Percentiles rank a stretch among this genome's conserved stretches.
These are phyloP conservation scores for Sebastes fasciatus DNA, from an alignment of 2,113 vertebrate genomes.

Conservation along the genomic window DNA sequence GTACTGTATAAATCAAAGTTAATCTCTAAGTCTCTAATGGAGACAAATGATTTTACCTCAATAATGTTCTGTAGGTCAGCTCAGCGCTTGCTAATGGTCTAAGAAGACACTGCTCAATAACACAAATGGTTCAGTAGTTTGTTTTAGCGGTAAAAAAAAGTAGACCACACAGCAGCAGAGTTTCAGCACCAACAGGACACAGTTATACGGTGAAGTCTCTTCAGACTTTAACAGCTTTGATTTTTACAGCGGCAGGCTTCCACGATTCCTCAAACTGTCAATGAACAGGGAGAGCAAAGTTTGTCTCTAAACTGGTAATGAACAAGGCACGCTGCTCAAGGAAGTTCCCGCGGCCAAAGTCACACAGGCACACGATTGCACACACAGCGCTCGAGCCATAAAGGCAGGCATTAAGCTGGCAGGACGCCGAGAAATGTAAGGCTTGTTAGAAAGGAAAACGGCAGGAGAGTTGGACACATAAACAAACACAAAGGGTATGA, in stretches of 20 bases:
- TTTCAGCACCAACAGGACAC: constrained; percentile 4
- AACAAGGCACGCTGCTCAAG: constrained; percentile 1
- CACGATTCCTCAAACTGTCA: not conserved
- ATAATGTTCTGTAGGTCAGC: constrained; percentile 6
- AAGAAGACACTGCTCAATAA: constrained; percentile 6
- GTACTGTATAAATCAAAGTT: not conserved
- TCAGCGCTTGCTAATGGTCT: constrained; percentile 12
- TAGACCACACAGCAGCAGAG: not conserved
- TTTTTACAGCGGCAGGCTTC: not conserved
- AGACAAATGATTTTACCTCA: constrained; percentile 20
- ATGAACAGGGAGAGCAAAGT: constrained; percentile 23
- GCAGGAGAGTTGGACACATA: constrained; percentile 20
- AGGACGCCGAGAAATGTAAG: not conserved
- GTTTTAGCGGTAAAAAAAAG: not conserved
- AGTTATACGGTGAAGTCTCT: constrained; percentile 4
- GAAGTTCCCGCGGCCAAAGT: constrained; percentile 20
- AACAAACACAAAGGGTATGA: constrained; percentile 26
- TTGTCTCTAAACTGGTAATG: constrained; percentile 28
- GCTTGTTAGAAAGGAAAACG: constrained; percentile 34
- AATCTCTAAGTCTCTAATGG: constrained; percentile 12
- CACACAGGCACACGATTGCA: constrained; percentile 13
- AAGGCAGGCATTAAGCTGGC: constrained; percentile 23
- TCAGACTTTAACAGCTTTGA: constrained; percentile 22
- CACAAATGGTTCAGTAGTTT: constrained; percentile 5
- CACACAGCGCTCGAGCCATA: constrained; percentile 19